phyloP scores from a whole-genome alignment of 2,113 vertebrate species.

The Platanista minor region DNA sequence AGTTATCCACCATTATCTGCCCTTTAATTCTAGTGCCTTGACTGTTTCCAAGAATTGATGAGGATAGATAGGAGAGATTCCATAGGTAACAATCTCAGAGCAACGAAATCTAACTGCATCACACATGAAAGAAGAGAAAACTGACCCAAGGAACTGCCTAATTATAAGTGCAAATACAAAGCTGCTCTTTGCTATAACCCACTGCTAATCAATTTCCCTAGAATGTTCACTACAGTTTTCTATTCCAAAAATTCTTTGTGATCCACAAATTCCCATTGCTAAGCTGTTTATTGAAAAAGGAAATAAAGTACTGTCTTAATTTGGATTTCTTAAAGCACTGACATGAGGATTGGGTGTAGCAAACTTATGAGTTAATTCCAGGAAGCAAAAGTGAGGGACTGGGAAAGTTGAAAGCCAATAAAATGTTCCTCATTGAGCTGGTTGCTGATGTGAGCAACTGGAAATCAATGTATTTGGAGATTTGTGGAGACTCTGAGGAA shows the following conservation, averaged over 20 bases:
- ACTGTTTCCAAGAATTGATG: not conserved
- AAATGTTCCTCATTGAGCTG: not conserved
- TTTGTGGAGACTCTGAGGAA: not conserved
- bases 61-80: not conserved
- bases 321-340: not conserved
- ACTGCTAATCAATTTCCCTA: not conserved
- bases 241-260: not conserved
- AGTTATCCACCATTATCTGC: not conserved
- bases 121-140: not conserved
- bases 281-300: not conserved
- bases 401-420: not conserved
- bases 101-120: not conserved
- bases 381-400: not conserved
- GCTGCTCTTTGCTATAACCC: not conserved
- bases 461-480: not conserved
- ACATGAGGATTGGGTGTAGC: not conserved
- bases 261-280: not conserved
- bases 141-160: not conserved
- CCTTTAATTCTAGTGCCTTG: not conserved
- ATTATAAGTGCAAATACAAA: conserved; percentile 9
- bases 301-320: not conserved
- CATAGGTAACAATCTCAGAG: not conserved
- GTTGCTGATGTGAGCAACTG: not conserved
- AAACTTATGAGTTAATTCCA: not conserved
- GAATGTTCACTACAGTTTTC: not conserved